Percentiles rank a stretch among this genome's conserved stretches.
Conservation (phyloP, 2,113 vertebrate species). For the Chaetodon trifascialis region DNA sequence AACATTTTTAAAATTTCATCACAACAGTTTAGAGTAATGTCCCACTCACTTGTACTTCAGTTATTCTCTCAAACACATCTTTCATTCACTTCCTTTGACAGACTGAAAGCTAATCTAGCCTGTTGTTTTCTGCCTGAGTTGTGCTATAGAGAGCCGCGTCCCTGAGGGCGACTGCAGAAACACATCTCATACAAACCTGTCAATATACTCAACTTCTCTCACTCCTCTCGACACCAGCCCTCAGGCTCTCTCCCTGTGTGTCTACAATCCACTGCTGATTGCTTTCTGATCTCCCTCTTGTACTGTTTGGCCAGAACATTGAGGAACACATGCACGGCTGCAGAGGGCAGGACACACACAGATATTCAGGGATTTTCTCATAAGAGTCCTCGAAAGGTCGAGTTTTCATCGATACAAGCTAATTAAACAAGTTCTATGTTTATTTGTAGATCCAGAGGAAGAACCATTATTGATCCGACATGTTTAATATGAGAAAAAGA, state of each 20-base stretch:
- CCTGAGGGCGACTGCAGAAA: slow-evolving; percentile 49
- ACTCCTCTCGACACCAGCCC: slow-evolving; percentile 53
- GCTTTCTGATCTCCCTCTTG: slow-evolving; percentile 73
- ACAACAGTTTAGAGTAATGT: neutral
- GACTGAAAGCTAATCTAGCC: slow-evolving; percentile 30
- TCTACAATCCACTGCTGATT: slow-evolving; percentile 64
- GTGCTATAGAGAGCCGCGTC: slow-evolving; percentile 43
- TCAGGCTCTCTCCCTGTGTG: slow-evolving; percentile 51
- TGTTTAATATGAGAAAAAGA: neutral
- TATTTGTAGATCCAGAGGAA: neutral
- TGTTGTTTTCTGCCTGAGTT: slow-evolving; percentile 52
- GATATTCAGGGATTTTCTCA: neutral
- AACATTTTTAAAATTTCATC: neutral
- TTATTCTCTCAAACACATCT: slow-evolving; percentile 3
- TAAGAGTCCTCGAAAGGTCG: slow-evolving; percentile 43
- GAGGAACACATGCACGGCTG: slow-evolving; percentile 54
- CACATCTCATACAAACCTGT: slow-evolving; percentile 69
- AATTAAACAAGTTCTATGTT: neutral
- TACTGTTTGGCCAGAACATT: slow-evolving; percentile 62
- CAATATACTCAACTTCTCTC: slow-evolving; percentile 69
- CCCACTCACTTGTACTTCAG: neutral
- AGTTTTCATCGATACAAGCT: slow-evolving; percentile 11
- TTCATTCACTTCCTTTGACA: slow-evolving; percentile 11
- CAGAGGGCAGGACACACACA: slow-evolving; percentile 57
- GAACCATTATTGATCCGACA: too few species aligned